Conservation (phyloP, 2,888 invertebrate species). For the Oscheius sp. region DNA sequence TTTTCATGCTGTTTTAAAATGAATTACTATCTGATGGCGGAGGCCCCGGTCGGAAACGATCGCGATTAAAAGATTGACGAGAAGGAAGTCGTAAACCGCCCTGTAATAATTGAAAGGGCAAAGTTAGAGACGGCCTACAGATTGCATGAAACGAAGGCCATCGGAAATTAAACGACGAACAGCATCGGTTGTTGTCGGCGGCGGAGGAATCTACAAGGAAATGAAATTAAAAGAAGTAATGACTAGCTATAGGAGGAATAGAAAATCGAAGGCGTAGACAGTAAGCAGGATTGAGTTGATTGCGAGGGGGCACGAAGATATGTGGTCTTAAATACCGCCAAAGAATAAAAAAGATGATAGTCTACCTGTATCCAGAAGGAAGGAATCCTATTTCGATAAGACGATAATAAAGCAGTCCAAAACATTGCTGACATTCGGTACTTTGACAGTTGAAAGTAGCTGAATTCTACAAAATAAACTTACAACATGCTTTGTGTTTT, state of each 20-base stretch:
- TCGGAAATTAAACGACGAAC: constrained; percentile 12
- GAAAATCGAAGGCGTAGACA: constrained; percentile 22
- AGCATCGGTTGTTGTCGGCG: constrained; percentile 6
- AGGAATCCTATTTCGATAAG: constrained; percentile 57
- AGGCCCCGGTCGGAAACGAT: constrained; percentile 22
- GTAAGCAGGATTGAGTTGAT: neutral
- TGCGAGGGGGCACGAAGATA: neutral
- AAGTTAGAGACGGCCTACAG: neutral
- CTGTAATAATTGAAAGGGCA: neutral
- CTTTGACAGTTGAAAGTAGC: constrained; percentile 54
- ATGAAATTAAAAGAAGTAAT: neutral
- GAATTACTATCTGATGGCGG: neutral
- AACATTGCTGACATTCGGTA: constrained; percentile 63
- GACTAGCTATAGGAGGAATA: neutral
- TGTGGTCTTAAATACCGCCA: constrained; percentile 1
- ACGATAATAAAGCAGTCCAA: constrained; percentile 53
- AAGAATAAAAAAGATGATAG: neutral
- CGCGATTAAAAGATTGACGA: neutral
- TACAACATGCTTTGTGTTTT: neutral
- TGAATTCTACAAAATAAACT: constrained; percentile 58
- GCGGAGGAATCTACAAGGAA: constrained; percentile 9
- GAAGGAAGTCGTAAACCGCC: neutral
- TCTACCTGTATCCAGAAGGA: constrained; percentile 33
- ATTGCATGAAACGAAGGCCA: constrained; percentile 7
- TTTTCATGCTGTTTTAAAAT: no score